Evolutionary conservation across 1,140 invertebrate species (phyloP), one percentile per base, ranked within the genome.

Genomic region (Ceratina calcarata): DNA sequence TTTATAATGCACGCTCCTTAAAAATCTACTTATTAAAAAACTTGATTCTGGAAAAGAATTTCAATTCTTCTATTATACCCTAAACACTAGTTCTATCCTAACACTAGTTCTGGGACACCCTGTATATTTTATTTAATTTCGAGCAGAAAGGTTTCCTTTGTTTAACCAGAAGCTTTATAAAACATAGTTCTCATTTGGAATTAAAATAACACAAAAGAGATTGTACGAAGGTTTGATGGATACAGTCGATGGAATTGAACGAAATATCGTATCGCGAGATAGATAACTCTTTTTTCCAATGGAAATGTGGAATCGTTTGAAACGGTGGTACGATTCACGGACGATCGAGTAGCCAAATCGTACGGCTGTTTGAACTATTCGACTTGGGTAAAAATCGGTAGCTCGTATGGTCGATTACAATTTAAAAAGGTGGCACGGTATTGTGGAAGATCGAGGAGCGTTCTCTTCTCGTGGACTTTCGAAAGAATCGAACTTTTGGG

Each of bases 401-500:
- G 37, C 37, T 45, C 3, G n/a, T 8, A 58, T 61, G 78, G 61
- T 74, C 78, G 78, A 73, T 79, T 67, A 62, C 69, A 37, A 74
- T 73, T 73, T 79, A 74, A 79, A 74, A 66, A 55, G 71, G 45
- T 22, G 61, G 16, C 62, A 45, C n/a, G 62, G 78, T 67, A 73
- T 79, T 60, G 78, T 67, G 78, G 62, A 67, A 22, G 62, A 79
- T 79, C 78, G 71, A 61, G 71, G 62, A 62, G 71, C 71, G 62
- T 79, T 73, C 78, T 74, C 37, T 79, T 67, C 78, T 74, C 37
- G 62, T 37, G 62, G 70, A 79, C 78, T 73, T 74, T 60, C 65
- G 22, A n/a, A 65, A 82, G 62, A 74, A 69, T 83, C 76, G 83
- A 80, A 84, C 69, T 84, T 78, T 71, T 20, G 72, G 66, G 37